Evolutionary conservation across 2,888 invertebrate genomes (phyloP).

Genomic region (Stomorhina lunata): DNA sequence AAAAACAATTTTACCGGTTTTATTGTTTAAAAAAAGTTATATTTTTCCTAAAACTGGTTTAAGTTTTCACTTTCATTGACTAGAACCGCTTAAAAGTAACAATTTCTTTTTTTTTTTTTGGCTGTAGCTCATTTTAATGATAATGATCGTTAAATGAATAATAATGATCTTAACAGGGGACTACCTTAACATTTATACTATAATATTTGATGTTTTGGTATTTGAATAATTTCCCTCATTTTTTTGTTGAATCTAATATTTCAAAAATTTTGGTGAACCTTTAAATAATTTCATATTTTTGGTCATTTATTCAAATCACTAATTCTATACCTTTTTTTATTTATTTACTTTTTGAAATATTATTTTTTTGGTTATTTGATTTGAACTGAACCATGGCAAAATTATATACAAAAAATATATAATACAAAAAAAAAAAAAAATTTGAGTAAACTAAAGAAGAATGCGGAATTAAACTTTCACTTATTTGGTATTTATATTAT

Average conservation of each 20-base stretch:
- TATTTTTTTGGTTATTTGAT: constrained; percentile 62
- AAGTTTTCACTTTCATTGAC: constrained; percentile 62
- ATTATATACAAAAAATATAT: constrained; percentile 4
- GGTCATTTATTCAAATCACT: constrained; percentile 48
- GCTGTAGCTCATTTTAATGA: neutral
- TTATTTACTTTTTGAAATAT: constrained; percentile 33
- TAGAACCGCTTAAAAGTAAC: too few relatives aligned
- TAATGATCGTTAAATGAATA: constrained; percentile 2
- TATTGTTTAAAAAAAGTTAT: neutral
- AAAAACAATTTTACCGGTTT: constrained; percentile 51
- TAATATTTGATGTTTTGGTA: neutral
- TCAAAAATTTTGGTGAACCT: constrained; percentile 61
- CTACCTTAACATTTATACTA: constrained; percentile 48
- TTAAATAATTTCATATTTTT: too few relatives aligned
- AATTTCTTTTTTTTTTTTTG: constrained; percentile 34
- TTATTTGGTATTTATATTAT: constrained; percentile 63
- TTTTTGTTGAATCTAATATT: constrained; percentile 58
- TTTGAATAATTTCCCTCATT: neutral
- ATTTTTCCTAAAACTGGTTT: constrained; percentile 1
- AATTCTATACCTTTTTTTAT: constrained; percentile 4
- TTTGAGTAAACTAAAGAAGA: constrained; percentile 63
- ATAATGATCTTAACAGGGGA: constrained; percentile 31
- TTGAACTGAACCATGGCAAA: constrained; percentile 75
- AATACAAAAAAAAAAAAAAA: neutral
- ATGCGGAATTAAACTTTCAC: constrained; percentile 79